Evolutionary conservation across 2,888 invertebrate species (phyloP), one percentile per base, ranked within the genome.

Genomic region (Imbricaverruca yamaguchii): DNA sequence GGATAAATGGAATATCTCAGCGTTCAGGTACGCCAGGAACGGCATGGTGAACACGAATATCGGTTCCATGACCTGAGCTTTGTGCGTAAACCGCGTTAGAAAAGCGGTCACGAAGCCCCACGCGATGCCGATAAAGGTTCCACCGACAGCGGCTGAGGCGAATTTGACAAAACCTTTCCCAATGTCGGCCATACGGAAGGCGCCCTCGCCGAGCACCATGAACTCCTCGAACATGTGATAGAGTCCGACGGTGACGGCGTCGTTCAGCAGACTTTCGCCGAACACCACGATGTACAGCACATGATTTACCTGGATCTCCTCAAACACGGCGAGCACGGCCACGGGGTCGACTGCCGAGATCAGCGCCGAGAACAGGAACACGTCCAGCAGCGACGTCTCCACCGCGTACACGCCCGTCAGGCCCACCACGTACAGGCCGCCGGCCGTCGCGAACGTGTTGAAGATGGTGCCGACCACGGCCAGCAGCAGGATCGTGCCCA

Each of bases 241-340:
- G n/a, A 88, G 84, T 3, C 88, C 88, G 85, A 90, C 89, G 80
- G 89, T 89, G 81, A 90, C 89, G 81, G 89, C 90, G 85, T 90
- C 90, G 84, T 90, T 90, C 74, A 90, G 87, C 81, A 90, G 86
- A 11, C 89, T 89, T 85, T 90, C 90, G 57, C 90, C 90, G 85
- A 90, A 90, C 59, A 90, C 89, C 55, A 89, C 87, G 82, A 90
- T 90, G 85, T 90, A 88, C 53, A 90, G 86, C 83, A 89, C 87
- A 84, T 89, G 89, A 83, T 89, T 89, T 83, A 89, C 89, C 83
- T 89, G 88, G 80, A 89, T 86, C 83, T 89, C 88, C 83, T 89
- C 88, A 84, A 89, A 89, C 9, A 89, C 88, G 39, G 89, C 89
- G 61, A 89, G 84, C 18, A 89, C 89, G 39, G 89, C 89, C 6